These are phyloP conservation scores for Silurus meridionalis DNA, from an alignment of 2,113 vertebrate species.

Conservation along the genomic window DNA sequence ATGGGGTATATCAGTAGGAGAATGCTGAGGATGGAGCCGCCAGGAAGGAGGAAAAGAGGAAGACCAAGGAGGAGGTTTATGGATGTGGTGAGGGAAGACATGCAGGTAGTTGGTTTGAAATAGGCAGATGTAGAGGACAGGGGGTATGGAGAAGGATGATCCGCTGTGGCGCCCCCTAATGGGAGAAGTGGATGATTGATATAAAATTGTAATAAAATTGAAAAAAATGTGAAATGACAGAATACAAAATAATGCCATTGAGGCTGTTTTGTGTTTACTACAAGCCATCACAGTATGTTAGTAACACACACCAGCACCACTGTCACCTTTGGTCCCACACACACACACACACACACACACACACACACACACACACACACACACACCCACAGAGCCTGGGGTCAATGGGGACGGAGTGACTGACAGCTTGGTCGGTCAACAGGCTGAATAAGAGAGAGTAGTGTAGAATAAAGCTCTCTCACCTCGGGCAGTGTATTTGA, in stretches of 20 bases:
- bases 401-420: conserved; percentile 39
- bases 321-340: background rate
- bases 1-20: no score
- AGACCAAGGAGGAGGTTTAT: no score
- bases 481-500: conserved; percentile 40
- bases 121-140: no score
- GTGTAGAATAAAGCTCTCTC: conserved; percentile 56
- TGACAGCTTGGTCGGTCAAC: conserved; percentile 35
- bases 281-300: background rate
- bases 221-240: background rate
- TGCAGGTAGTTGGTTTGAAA: no score
- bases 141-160: no score
- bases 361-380: background rate
- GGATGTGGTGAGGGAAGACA: no score
- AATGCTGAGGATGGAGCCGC: no score
- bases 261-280: background rate
- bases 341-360: background rate
- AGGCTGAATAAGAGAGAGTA: conserved; percentile 11
- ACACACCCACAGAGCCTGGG: conserved; percentile 15
- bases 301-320: background rate
- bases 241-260: background rate
- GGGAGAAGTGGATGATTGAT: no score
- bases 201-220: no score
- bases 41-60: no score
- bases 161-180: no score